Evolutionary conservation across 2,888 invertebrate genomes (phyloP), one percentile per base, ranked within the genome.

Genomic region (Cheilosia vernalis): DNA sequence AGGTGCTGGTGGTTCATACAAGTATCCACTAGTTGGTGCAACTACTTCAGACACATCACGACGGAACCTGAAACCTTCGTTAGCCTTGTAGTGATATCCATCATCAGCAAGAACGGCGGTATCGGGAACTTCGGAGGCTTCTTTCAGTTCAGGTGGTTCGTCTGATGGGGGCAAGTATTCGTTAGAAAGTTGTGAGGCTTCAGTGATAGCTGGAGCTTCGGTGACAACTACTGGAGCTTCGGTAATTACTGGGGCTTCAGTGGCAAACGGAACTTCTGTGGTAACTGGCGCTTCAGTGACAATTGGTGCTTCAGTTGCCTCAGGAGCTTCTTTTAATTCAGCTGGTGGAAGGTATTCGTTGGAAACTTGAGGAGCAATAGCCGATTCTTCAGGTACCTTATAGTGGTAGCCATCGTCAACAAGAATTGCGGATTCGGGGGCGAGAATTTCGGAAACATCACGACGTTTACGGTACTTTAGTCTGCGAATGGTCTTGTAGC

Each of bases 141-240:
- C 73, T 19, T 73, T 73, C 5, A 66, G 7, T 49, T 80, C 55
- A 4, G 67, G 24, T 4, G 69, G 6, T 10, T 83, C 73, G 17
- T 83, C 61, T 19, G 40, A 87, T 1, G 91, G 91, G 33, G 91
- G 90, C 83, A 91, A 79, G 17, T 90, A 90, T 37, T 90, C 82
- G 21, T 84, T 83, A 1, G 87, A 80, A 17, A 87, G 19, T 47
- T 63, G 60, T 63, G 70, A 56, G n/a, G 56, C 83, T 19, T 67
- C 56, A 15, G 69, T 42, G 21, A 55, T 33, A 21, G 27, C 30
- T 5, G 85, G 33, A 1, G 64, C 37, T 30, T 77, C 86, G 15
- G 69, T 66, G 9, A 55, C 49, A n/a, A 9, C 30, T 30, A 42
- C 44, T 4, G 74, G 53, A 0, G 61, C 66, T 67, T 77, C 64